Conservation (phyloP, 2,888 invertebrate species). For the Drosophila atripex region DNA sequence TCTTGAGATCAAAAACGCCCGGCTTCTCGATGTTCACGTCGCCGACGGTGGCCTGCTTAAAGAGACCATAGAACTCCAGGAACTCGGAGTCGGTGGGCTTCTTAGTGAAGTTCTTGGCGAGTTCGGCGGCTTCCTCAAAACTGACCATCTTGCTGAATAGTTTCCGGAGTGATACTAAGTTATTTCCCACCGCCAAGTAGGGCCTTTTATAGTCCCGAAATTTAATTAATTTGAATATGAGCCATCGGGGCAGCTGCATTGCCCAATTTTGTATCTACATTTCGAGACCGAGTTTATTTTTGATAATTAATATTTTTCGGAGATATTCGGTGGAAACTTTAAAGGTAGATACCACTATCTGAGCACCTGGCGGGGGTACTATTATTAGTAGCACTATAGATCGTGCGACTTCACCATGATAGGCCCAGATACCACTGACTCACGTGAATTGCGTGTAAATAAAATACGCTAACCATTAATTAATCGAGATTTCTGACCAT, state of each 20-base stretch:
- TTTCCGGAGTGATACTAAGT: conserved; percentile 25
- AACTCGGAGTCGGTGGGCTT: conserved; percentile 91
- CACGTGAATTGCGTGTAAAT: conserved; percentile 27
- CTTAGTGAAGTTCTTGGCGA: conserved; percentile 89
- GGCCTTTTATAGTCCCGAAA: conserved; percentile 47
- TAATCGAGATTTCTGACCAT: conserved; percentile 26
- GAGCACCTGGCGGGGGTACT: neutral
- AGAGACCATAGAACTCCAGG: conserved; percentile 92
- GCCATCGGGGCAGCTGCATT: conserved; percentile 6
- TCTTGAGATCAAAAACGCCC: conserved; percentile 93
- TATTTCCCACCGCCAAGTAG: neutral
- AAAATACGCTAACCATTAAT: conserved; percentile 14
- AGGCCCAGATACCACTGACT: conserved; percentile 14
- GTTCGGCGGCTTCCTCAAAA: conserved; percentile 83
- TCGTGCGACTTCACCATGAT: conserved; percentile 38
- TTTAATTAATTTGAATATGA: conserved; percentile 52
- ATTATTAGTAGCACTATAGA: conserved; percentile 26
- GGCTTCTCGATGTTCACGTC: conserved; percentile 93
- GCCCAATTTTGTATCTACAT: conserved; percentile 18
- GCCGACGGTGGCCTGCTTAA: conserved; percentile 92
- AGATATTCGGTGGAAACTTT: conserved; percentile 36
- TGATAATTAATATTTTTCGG: conserved; percentile 54
- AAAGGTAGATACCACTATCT: conserved; percentile 42
- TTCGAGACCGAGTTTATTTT: conserved; percentile 6
- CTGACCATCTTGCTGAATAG: conserved; percentile 81